Evolutionary conservation across 2,888 invertebrate species (phyloP).

Genomic region (Drosophila peninsularis): DNA sequence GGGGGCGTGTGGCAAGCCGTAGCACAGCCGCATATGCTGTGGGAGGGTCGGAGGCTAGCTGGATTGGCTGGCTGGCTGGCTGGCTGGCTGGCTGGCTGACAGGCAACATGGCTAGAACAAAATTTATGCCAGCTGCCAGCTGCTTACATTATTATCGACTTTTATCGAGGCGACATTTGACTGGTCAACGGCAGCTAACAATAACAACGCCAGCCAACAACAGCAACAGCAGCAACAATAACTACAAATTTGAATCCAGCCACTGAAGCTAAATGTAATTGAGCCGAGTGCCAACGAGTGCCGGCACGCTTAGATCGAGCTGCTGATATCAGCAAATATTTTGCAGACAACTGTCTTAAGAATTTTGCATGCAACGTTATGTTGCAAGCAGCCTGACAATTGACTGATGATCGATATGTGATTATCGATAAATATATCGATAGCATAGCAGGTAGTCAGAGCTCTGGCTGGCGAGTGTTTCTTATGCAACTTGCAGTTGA

Average conservation of each 20-base stretch:
- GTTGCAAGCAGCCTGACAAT: not conserved
- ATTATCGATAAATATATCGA: not conserved
- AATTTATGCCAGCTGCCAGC: slow-evolving; percentile 74
- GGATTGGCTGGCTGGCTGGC: slow-evolving; percentile 21
- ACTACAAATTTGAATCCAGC: slow-evolving; percentile 31
- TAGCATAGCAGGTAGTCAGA: not conserved
- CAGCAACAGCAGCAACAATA: slow-evolving; percentile 10
- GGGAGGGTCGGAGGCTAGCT: slow-evolving; percentile 10
- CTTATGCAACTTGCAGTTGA: not conserved
- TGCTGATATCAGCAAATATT: slow-evolving; percentile 35
- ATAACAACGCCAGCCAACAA: slow-evolving; percentile 1
- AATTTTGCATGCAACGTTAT: slow-evolving; percentile 33
- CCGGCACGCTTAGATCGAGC: slow-evolving; percentile 26
- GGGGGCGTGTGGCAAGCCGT: slow-evolving; percentile 2
- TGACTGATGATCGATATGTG: slow-evolving; percentile 10
- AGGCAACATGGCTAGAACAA: slow-evolving; percentile 65
- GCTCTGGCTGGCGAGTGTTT: too few relatives aligned
- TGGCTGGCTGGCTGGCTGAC: slow-evolving; percentile 41
- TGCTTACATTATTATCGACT: slow-evolving; percentile 70
- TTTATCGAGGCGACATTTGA: slow-evolving; percentile 75
- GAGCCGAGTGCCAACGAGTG: slow-evolving; percentile 27
- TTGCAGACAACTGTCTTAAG: slow-evolving; percentile 8
- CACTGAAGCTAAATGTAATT: slow-evolving; percentile 41
- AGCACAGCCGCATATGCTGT: not conserved
- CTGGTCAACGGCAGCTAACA: slow-evolving; percentile 51